Percentiles rank a stretch among this genome's conserved stretches.
Conservation (phyloP, 2,888 invertebrate species). For the Flexamia atlantica region DNA sequence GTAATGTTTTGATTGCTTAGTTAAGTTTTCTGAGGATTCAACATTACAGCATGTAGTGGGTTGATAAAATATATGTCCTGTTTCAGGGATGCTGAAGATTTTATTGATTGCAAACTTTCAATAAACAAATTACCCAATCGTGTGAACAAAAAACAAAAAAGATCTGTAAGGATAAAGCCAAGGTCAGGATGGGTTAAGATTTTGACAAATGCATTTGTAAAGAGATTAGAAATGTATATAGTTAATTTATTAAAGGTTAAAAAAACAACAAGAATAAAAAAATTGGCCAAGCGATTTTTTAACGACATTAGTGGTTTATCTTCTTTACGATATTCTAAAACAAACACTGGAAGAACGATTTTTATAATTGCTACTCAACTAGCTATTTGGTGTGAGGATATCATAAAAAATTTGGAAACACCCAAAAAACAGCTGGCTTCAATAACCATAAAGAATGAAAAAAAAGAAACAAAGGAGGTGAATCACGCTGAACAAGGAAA, state of each 20-base stretch:
- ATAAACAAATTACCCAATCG: slow-evolving; percentile 3
- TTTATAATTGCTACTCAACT: slow-evolving; percentile 66
- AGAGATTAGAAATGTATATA: slow-evolving; percentile 66
- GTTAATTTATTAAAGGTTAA: slow-evolving; percentile 63
- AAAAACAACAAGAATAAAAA: slow-evolving; percentile 62
- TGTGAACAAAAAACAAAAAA: not conserved
- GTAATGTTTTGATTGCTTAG: too few species aligned
- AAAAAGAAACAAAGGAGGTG: not conserved
- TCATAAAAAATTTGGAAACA: slow-evolving; percentile 62
- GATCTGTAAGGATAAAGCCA: slow-evolving; percentile 5
- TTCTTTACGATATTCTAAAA: slow-evolving; percentile 64
- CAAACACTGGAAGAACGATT: slow-evolving; percentile 64
- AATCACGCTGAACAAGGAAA: not conserved
- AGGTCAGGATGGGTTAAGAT: slow-evolving; percentile 66
- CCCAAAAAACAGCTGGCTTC: not conserved
- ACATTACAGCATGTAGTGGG: too few species aligned
- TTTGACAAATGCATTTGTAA: slow-evolving; percentile 64
- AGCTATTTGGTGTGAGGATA: slow-evolving; percentile 66
- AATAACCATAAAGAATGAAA: not conserved
- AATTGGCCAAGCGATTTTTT: slow-evolving; percentile 64
- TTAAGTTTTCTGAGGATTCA: too few species aligned
- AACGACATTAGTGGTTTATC: slow-evolving; percentile 65
- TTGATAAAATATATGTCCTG: not conserved
- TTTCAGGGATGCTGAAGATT: slow-evolving; percentile 55
- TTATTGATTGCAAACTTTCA: slow-evolving; percentile 41